Base-by-base conservation (phyloP, 2,888 invertebrate species). In the Autographa pulchrina region DNA sequence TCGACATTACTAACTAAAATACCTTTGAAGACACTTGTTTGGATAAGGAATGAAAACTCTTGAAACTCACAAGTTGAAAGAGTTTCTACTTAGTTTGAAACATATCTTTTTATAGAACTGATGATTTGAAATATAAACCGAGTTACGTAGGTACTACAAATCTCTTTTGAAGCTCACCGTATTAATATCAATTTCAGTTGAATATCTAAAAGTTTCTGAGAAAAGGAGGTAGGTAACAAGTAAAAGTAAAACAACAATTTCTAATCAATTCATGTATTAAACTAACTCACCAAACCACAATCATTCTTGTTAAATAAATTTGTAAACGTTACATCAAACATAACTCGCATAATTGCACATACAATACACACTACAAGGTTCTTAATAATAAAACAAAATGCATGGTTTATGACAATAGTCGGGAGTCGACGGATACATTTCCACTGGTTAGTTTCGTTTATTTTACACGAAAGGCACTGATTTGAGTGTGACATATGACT, bases 331-430 rank as follows among this genome's bases (percentile, higher is more conserved):
- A 89, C 85, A 86, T 83, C 84, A 87, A 91, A 91, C 88, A 86
- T 86, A 91, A 89, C 83, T 84, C 52, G 83, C 78, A 85, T 82
- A 80, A 81, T 85, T 75, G 77, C 75, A 78, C 71, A 74, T 80
- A 72, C 74, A 73, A 68, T 73, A 74, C 70, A 70, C 62, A 13
- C 54, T 56, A 70, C 82, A 83, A 78, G 69, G 84, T 80, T 84
- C 84, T 86, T 88, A 85, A 78, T 81, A 85, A 84, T 81, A 84
- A 87, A 88, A 88, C 79, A 86, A 92, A 91, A 91, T 91, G 92
- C 92, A 89, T 88, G 77, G 92, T 91, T 92, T 90, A 93, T 93
- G 93, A 94, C 94, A 94, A 92, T 85, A 91, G 91, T 81, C 83
- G 80, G 74, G 84, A 91, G 91, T 81, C 82, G 80, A 75, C 69